Base-by-base conservation (phyloP, 2,888 invertebrate genomes). In the Clunio marinus region DNA sequence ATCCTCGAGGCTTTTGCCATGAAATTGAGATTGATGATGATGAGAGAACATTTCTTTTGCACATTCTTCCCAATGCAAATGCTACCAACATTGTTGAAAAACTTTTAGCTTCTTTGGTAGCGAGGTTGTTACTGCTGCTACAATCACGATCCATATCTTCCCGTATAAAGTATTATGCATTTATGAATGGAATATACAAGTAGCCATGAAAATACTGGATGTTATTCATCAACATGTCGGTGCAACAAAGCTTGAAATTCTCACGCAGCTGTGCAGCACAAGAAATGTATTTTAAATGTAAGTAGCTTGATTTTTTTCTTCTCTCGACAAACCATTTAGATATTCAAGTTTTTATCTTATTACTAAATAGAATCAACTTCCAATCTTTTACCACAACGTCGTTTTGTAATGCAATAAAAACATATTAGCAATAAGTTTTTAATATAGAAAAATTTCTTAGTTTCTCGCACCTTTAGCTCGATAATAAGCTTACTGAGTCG, bases 61-160 rank as follows among this genome's bases (percentile, higher is more conserved):
- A 41, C 2, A 10, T 41, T 41, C 32, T 3, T 41, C 10, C 15
- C 15, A n/a, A 2, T 41, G 32, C 32, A 32, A 32, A 8, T 32
- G 41, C 15, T 41, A 2, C 15, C 41, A 41, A 10, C 10, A 41
- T 15, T 37, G 13, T n/a, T 20, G 20, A 32, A 59, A 32, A 59
- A 59, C 35, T 59, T 59, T 15, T 37, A 45, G 63, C 63, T 63
- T 63, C 63, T 63, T 45, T 63, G 15, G 63, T 63, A 63, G 63
- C 63, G 20, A 20, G 8, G 10, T 55, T 17, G 10, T 25, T 20
- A 35, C 25, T 17, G 35, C 20, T 41, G 22, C 35, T 59, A 5
- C 41, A 62, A 37, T 17, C 37, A 45, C 27, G 46, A 63, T 63
- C 59, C 63, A 63, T 62, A 62, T 62, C 62, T 32, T n/a, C n/a